A percentile compares a stretch with the other conserved stretches of the same genome.
Evolutionary conservation across 2,113 vertebrate species (phyloP).

Genomic region (Xiphophorus hellerii): DNA sequence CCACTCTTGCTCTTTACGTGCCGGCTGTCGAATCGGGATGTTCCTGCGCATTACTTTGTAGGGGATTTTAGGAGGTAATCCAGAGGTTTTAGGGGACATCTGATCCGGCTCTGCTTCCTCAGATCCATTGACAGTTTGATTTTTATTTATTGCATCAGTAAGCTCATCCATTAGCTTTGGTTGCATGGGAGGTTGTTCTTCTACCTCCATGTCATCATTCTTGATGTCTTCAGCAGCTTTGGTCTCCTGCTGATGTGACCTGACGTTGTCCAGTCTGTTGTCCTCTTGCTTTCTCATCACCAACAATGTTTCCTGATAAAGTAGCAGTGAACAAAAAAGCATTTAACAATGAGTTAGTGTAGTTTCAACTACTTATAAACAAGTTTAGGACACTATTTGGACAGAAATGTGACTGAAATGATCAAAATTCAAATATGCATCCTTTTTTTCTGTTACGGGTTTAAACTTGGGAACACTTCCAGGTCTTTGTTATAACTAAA

Average conservation of each 20-base stretch:
- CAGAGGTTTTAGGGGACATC: neutral
- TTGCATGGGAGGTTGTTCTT: constrained; percentile 15
- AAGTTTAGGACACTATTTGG: too few species aligned
- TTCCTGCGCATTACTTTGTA: neutral
- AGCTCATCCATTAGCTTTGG: constrained; percentile 35
- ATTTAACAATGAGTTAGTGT: neutral
- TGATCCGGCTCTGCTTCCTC: constrained; percentile 6
- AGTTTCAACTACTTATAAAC: neutral
- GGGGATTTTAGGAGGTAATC: neutral
- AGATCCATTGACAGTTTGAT: constrained; percentile 36
- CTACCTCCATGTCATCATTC: constrained; percentile 12
- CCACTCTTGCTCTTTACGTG: constrained; percentile 21
- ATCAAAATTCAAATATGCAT: too few species aligned
- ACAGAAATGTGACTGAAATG: too few species aligned
- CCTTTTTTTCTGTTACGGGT: too few species aligned
- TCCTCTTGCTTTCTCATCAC: constrained; percentile 56
- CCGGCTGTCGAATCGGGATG: neutral
- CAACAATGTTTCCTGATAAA: constrained; percentile 64
- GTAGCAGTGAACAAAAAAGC: constrained; percentile 6
- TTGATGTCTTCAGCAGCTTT: constrained; percentile 15
- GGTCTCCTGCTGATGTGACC: constrained; percentile 19
- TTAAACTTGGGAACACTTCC: too few species aligned
- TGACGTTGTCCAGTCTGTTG: constrained; percentile 42
- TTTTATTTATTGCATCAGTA: neutral
- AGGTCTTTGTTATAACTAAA: too few species aligned